phyloP scores from a whole-genome alignment of 2,113 vertebrate species.

The Ctenomys sociabilis region DNA sequence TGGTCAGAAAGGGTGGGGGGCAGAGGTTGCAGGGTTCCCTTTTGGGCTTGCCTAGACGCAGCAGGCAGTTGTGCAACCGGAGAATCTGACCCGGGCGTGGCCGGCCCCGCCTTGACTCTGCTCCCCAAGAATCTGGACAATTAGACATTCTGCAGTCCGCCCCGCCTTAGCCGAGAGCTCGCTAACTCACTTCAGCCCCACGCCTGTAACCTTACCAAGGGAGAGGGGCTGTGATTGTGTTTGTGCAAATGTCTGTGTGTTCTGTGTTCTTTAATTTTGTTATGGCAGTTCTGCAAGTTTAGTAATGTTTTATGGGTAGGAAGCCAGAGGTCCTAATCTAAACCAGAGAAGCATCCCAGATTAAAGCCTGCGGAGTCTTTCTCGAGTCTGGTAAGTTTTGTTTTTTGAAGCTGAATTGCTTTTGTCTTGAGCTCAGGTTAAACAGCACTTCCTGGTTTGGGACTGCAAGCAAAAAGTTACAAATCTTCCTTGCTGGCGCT shows the following conservation, averaged over 20 bases:
- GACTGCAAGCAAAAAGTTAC: slow-evolving; percentile 8
- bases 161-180: background rate
- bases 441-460: slow-evolving; percentile 71
- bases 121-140: background rate
- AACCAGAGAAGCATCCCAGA: background rate
- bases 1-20: background rate
- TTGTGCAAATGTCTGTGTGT: background rate
- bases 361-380: background rate
- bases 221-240: background rate
- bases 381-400: background rate
- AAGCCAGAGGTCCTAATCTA: background rate
- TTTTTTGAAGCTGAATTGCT: slow-evolving; percentile 38
- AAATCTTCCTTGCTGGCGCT: background rate
- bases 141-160: background rate
- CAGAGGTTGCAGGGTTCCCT: background rate
- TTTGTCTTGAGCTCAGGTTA: slow-evolving; percentile 45
- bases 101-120: background rate
- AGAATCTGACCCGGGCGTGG: slow-evolving; percentile 57
- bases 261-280: background rate
- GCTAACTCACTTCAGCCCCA: background rate
- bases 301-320: background rate
- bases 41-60: background rate
- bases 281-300: background rate
- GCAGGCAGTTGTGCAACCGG: background rate
- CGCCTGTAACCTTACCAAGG: background rate